A percentile compares a stretch with the other conserved stretches of the same genome.
These are phyloP conservation scores for Pogonocichla stellata DNA, from an alignment of 2,113 vertebrate genomes.

Conservation along the genomic window DNA sequence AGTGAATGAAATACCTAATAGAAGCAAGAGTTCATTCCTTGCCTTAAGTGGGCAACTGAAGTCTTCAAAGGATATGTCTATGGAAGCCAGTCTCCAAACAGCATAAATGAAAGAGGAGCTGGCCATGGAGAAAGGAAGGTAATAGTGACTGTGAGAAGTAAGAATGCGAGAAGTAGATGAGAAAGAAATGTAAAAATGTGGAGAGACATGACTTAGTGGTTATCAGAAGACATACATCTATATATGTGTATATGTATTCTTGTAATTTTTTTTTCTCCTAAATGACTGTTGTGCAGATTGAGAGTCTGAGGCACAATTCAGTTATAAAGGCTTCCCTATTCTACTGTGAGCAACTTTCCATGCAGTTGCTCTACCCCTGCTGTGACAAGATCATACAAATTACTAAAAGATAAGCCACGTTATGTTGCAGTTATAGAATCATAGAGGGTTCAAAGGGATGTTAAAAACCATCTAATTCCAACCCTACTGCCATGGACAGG, in stretches of 20 bases:
- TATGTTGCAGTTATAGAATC: neutral
- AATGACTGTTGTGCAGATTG: neutral
- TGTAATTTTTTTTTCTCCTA: neutral
- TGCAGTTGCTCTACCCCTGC: neutral
- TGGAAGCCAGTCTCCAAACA: neutral
- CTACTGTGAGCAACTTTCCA: neutral
- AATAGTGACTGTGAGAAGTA: neutral
- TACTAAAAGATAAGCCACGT: neutral
- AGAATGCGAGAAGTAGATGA: neutral
- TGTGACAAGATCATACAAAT: neutral
- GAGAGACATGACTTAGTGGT: neutral
- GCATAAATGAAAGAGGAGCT: neutral
- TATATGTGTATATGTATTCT: neutral
- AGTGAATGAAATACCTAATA: conserved; percentile 14
- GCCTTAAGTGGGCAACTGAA: conserved; percentile 19
- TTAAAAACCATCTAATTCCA: neutral
- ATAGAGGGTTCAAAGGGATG: neutral
- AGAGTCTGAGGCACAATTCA: neutral
- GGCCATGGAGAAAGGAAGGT: neutral
- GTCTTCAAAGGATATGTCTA: neutral
- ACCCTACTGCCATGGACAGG: neutral
- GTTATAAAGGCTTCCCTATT: neutral
- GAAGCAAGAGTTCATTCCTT: conserved; percentile 37
- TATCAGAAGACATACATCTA: neutral
- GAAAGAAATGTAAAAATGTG: neutral